A percentile compares a stretch with the other conserved stretches of the same genome.
Evolutionary conservation across 2,113 vertebrate species (phyloP).

Genomic region (Rhea pennata): DNA sequence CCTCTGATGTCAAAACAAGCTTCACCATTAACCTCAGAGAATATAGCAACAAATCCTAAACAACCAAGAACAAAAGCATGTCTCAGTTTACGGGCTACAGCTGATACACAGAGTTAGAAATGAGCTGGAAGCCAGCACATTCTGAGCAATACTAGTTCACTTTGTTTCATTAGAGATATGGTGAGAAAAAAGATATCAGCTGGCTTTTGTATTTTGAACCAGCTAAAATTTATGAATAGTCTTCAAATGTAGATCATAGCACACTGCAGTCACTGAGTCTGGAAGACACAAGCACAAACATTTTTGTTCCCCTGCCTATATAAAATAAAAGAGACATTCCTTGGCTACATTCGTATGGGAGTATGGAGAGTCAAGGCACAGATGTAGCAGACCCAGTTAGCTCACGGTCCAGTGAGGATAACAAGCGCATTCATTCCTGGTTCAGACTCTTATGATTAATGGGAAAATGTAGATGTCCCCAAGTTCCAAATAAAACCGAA

Average conservation of each 20-base stretch:
- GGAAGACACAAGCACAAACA: background rate
- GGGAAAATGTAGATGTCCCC: background rate
- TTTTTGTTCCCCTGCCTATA: background rate
- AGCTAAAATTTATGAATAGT: background rate
- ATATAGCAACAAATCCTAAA: background rate
- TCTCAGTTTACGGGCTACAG: rapidly evolving
- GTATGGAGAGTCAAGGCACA: background rate
- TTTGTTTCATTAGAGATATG: rapidly evolving
- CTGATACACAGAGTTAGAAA: background rate
- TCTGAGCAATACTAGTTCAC: rapidly evolving
- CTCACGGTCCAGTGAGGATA: background rate
- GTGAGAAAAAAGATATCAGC: background rate
- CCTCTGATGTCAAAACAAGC: background rate
- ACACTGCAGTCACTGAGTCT: background rate
- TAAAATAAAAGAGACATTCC: background rate
- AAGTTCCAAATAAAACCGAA: background rate
- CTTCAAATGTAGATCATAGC: background rate
- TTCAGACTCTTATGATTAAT: background rate
- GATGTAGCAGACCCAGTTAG: background rate
- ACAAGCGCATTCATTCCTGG: background rate
- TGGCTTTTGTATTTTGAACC: background rate
- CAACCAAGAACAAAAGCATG: rapidly evolving
- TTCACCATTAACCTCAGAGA: background rate
- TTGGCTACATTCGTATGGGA: background rate
- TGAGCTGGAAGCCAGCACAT: rapidly evolving